A percentile compares a stretch with the other conserved stretches of the same genome.
Conservation (phyloP, 2,888 invertebrate species). For the Galeruca laticollis region DNA sequence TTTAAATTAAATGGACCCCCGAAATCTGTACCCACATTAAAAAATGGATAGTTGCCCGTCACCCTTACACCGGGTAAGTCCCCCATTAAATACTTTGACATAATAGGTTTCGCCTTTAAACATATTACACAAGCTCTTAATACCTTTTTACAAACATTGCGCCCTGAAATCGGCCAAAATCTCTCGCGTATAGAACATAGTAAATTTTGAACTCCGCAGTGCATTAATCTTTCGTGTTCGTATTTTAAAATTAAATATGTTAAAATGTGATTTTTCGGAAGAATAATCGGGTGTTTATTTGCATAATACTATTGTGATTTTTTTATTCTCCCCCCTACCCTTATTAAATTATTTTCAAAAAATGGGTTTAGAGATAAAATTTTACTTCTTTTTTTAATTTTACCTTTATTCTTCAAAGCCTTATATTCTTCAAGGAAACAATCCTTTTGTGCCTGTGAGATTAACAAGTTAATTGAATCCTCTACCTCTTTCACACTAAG, state of each 20-base stretch:
- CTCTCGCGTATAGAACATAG: neutral
- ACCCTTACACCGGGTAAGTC: no score
- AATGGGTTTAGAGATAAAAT: no score
- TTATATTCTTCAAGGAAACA: neutral
- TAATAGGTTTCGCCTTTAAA: no score
- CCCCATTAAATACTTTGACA: no score
- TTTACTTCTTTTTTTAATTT: no score
- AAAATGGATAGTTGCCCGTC: neutral
- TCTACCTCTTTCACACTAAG: neutral
- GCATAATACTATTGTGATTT: no score
- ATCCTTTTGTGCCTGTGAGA: neutral
- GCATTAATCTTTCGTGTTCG: conserved; percentile 2
- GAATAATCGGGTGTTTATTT: no score
- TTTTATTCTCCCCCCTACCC: no score
- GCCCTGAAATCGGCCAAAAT: no score
- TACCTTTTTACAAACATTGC: no score
- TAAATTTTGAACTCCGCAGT: neutral
- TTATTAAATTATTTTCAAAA: no score
- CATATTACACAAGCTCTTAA: no score
- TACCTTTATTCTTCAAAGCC: neutral
- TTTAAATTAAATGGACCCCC: conserved; percentile 9
- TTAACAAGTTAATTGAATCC: neutral
- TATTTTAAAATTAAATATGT: neutral
- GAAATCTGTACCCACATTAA: conserved; percentile 9
- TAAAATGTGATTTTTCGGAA: neutral